Conservation (phyloP, 2,888 invertebrate genomes). For the Pristionchus fissidentatus region DNA sequence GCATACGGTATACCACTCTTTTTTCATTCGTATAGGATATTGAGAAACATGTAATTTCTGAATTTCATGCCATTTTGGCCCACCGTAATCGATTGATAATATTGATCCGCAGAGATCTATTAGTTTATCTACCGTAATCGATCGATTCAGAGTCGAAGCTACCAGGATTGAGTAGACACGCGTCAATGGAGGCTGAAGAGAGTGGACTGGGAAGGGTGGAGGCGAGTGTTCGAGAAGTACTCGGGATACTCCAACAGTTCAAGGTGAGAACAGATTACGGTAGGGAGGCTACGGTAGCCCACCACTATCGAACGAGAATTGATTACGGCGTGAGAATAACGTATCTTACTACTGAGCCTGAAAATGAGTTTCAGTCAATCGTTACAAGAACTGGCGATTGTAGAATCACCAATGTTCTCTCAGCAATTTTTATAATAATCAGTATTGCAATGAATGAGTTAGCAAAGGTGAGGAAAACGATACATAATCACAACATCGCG, state of each 20-base stretch:
- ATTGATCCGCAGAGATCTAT: too few species aligned
- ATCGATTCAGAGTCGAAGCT: constrained; percentile 5
- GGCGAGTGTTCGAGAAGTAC: constrained; percentile 49
- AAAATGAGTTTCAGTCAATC: too few species aligned
- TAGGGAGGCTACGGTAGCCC: too few species aligned
- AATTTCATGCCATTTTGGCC: too few species aligned
- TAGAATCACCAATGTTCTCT: too few species aligned
- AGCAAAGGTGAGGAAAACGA: background rate
- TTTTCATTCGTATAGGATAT: background rate
- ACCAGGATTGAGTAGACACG: background rate
- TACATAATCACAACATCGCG: background rate
- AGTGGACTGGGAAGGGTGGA: constrained; percentile 28
- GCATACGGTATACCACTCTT: background rate
- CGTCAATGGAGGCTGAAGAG: background rate
- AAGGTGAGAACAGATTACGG: constrained; percentile 45
- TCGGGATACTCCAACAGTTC: constrained; percentile 49
- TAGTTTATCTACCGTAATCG: too few species aligned
- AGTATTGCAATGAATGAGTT: background rate
- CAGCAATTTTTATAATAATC: background rate
- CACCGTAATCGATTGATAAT: too few species aligned
- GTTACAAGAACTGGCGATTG: too few species aligned
- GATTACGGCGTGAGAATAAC: too few species aligned
- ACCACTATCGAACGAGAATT: too few species aligned
- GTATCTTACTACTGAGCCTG: background rate
- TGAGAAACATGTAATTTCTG: background rate